phyloP scores from a whole-genome alignment of 2,888 invertebrate genomes.

The Himalopsyche kuldschensis region DNA sequence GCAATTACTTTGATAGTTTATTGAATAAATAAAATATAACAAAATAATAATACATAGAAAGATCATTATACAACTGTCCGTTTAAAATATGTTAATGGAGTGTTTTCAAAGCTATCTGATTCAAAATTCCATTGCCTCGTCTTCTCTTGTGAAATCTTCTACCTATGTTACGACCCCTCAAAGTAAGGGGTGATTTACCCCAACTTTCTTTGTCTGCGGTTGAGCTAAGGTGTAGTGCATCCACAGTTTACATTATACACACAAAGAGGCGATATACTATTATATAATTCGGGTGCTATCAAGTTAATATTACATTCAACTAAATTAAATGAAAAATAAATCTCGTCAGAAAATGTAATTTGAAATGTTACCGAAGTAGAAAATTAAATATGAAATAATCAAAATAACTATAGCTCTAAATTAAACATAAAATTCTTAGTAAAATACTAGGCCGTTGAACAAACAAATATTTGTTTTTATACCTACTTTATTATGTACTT shows the following conservation, averaged over 20 bases:
- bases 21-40: too few species aligned
- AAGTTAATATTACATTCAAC: background rate
- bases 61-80: background rate
- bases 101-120: background rate
- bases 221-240: slow-evolving; percentile 8
- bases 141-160: background rate
- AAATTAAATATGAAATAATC: too few species aligned
- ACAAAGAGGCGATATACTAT: background rate
- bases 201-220: slow-evolving; percentile 6
- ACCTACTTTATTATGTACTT: too few species aligned
- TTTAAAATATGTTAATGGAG: background rate
- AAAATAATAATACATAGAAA: too few species aligned
- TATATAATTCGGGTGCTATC: background rate
- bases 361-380: too few species aligned
- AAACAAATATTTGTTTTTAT: too few species aligned
- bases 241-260: background rate
- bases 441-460: too few species aligned
- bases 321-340: too few species aligned
- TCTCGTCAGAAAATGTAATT: too few species aligned
- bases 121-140: background rate
- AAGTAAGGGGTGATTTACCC: background rate
- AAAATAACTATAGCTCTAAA: too few species aligned
- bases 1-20: too few species aligned
- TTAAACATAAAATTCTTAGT: too few species aligned
- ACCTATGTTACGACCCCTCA: background rate